Conservation (phyloP, 2,113 vertebrate genomes). For the Emydura subglobosa region DNA sequence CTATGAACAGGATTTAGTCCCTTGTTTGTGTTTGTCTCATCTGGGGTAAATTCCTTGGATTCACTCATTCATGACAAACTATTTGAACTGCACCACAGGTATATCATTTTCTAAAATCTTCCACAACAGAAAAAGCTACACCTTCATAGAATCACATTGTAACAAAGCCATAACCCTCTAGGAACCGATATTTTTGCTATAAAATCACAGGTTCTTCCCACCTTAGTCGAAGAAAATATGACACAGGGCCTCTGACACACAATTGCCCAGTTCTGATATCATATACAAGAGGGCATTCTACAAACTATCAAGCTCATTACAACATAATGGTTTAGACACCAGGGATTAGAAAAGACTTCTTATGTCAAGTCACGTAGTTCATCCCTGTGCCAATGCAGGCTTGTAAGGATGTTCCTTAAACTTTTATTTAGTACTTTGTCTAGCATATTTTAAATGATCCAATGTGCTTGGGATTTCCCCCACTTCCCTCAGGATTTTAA, state of each 20-base stretch:
- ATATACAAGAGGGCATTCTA: accelerated
- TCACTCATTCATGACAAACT: not conserved
- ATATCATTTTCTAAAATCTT: not conserved
- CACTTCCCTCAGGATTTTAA: not conserved
- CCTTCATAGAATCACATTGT: not conserved
- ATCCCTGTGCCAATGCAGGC: accelerated
- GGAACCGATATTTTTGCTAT: not conserved
- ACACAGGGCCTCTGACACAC: not conserved
- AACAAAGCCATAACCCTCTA: not conserved
- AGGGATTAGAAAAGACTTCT: not conserved
- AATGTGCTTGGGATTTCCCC: not conserved
- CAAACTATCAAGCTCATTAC: not conserved
- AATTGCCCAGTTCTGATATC: not conserved
- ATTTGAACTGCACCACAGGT: not conserved
- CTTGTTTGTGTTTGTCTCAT: not conserved
- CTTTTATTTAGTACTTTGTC: not conserved
- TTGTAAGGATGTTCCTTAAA: not conserved
- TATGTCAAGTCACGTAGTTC: not conserved
- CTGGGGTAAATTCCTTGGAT: no score
- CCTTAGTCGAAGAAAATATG: not conserved
- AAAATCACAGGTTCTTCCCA: not conserved
- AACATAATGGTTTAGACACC: not conserved
- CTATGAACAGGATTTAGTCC: not conserved
- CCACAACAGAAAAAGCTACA: accelerated
- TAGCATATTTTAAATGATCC: not conserved